phyloP scores from a whole-genome alignment of 2,113 vertebrate genomes.

The Ailurus styani region DNA sequence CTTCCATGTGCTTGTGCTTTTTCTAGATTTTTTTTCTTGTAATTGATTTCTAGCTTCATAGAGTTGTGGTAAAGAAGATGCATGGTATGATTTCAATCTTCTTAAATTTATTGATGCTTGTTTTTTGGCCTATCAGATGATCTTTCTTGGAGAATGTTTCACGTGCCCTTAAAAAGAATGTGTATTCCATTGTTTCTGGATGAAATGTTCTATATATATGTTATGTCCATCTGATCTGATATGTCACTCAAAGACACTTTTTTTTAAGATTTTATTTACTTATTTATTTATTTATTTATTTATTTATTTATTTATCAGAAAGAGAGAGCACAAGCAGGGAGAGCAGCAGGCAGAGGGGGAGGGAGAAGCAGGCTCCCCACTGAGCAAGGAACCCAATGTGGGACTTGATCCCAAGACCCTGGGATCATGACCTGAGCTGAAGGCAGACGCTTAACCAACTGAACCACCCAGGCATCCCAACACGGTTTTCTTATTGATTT shows the following conservation, averaged over 20 bases:
- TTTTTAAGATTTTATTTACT: too few species aligned
- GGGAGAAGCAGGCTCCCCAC: too few species aligned
- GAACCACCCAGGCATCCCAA: background rate
- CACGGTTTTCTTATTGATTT: background rate
- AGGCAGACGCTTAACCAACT: background rate
- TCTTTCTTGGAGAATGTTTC: background rate
- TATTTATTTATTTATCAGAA: too few species aligned
- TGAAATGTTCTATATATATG: background rate
- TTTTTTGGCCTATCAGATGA: background rate
- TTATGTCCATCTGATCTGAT: background rate
- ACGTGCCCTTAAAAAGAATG: background rate
- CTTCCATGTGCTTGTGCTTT: background rate
- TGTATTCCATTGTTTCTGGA: background rate
- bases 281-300: too few species aligned
- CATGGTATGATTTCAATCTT: background rate
- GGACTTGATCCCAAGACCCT: too few species aligned
- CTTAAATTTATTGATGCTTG: background rate
- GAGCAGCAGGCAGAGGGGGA: too few species aligned
- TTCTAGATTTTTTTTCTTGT: background rate
- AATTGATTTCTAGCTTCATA: background rate
- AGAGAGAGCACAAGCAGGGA: too few species aligned
- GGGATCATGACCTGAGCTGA: background rate
- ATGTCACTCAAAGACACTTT: background rate
- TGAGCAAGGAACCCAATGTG: too few species aligned
- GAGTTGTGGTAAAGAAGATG: background rate